These are phyloP conservation scores for Anticlea derivata DNA, from an alignment of 2,888 invertebrate species.

Conservation along the genomic window DNA sequence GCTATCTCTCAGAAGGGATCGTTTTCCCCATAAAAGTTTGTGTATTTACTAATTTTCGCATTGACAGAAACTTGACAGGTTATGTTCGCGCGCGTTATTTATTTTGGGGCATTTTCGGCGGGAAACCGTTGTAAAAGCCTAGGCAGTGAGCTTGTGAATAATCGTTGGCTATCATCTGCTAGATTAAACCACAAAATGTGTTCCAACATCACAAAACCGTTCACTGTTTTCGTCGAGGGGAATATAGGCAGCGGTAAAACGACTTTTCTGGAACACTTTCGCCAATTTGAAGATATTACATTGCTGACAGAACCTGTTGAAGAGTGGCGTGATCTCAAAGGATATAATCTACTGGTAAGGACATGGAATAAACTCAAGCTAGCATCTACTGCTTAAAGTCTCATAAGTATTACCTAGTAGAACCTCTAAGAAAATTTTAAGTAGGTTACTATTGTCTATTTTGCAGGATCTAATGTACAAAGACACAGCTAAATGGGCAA, in stretches of 20 bases:
- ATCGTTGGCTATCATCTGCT: slow-evolving; percentile 42
- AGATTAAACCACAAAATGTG: slow-evolving; percentile 57
- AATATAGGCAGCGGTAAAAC: slow-evolving; percentile 97
- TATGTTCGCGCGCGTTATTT: slow-evolving; percentile 53
- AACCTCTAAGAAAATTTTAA: no score
- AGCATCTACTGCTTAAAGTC: no score
- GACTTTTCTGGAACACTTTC: slow-evolving; percentile 92
- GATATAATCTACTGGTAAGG: slow-evolving; percentile 89
- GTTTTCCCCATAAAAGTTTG: slow-evolving; percentile 55
- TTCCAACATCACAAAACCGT: slow-evolving; percentile 82
- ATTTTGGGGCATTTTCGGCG: slow-evolving; percentile 60
- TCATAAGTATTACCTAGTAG: no score
- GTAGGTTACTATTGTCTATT: no score
- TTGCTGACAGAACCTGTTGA: slow-evolving; percentile 91
- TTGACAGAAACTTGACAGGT: slow-evolving; percentile 46
- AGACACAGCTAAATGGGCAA: slow-evolving; percentile 91
- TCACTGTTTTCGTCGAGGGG: slow-evolving; percentile 93
- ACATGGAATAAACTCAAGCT: no score
- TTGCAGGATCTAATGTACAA: slow-evolving; percentile 92
- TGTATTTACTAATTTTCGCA: slow-evolving; percentile 45
- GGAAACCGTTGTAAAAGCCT: slow-evolving; percentile 47
- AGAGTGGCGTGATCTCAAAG: slow-evolving; percentile 91
- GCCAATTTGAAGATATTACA: slow-evolving; percentile 88
- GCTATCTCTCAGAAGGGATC: slow-evolving; percentile 34
- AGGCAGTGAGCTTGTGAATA: slow-evolving; percentile 8